Percentiles rank a stretch among this genome's conserved stretches.
These are phyloP conservation scores for Mola mola DNA, from an alignment of 2,113 vertebrate species.

Conservation along the genomic window DNA sequence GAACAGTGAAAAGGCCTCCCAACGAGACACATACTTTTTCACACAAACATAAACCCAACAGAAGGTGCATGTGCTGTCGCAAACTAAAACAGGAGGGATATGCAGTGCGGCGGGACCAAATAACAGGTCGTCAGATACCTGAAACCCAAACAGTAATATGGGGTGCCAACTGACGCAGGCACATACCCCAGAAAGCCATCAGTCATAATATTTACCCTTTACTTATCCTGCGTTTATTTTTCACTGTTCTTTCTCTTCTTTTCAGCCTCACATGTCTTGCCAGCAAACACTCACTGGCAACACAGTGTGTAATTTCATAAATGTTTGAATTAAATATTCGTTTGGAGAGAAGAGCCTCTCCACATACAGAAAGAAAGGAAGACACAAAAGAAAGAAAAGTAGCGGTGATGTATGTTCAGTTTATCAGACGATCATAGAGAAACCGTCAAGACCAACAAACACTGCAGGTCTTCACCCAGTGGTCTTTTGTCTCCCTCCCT, in stretches of 20 bases:
- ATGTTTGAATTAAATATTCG: slow-evolving; percentile 34
- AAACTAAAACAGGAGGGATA: slow-evolving; percentile 34
- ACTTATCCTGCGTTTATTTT: slow-evolving; percentile 57
- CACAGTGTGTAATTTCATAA: slow-evolving; percentile 56
- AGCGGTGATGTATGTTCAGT: slow-evolving; percentile 43
- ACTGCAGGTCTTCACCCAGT: slow-evolving; percentile 37
- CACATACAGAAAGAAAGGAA: slow-evolving; percentile 9
- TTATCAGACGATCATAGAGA: slow-evolving; percentile 48
- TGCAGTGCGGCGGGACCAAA: slow-evolving; percentile 48
- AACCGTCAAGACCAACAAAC: slow-evolving; percentile 50
- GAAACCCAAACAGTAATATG: slow-evolving; percentile 53
- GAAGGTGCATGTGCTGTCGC: slow-evolving; percentile 15
- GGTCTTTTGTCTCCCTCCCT: neutral
- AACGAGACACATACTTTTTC: too few species aligned
- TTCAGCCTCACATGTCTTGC: slow-evolving; percentile 44
- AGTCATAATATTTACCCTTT: slow-evolving; percentile 74
- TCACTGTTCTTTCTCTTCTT: slow-evolving; percentile 24
- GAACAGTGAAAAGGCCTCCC: too few species aligned
- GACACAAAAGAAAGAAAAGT: slow-evolving; percentile 24
- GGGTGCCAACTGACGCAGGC: slow-evolving; percentile 56
- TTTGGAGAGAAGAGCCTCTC: slow-evolving; percentile 37
- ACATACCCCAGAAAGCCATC: slow-evolving; percentile 56
- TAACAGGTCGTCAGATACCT: slow-evolving; percentile 53
- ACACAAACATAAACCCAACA: slow-evolving; percentile 14
- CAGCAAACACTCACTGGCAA: slow-evolving; percentile 48